phyloP scores from a whole-genome alignment of 2,797 vertebrate genomes.

The Saguinus oedipus region DNA sequence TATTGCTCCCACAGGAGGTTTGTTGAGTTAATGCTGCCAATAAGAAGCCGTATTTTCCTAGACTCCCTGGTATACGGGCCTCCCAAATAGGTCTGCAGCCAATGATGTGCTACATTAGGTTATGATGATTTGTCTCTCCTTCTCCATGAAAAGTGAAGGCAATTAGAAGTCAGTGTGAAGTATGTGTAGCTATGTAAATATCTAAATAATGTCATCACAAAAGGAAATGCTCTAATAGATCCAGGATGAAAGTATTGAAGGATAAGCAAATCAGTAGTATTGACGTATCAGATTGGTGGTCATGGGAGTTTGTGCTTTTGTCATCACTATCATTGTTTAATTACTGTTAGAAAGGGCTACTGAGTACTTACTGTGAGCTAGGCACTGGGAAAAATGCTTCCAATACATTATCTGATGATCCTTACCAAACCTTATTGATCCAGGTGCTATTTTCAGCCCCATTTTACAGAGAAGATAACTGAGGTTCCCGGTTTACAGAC shows the following conservation, averaged over 20 bases:
- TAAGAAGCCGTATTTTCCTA: slow-evolving; percentile 82
- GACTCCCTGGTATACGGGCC: slow-evolving; percentile 73
- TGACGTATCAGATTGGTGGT: background rate
- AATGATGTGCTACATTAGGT: slow-evolving; percentile 70
- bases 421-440: background rate
- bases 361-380: background rate
- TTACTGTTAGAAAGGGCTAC: background rate
- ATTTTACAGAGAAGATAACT: slow-evolving; percentile 3
- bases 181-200: background rate
- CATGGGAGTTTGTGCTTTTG: background rate
- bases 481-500: background rate
- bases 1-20: slow-evolving; percentile 83
- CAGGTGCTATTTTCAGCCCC: background rate
- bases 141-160: slow-evolving; percentile 50
- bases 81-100: slow-evolving; percentile 77
- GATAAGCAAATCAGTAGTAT: background rate
- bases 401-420: background rate
- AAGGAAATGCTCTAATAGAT: background rate
- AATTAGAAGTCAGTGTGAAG: slow-evolving; percentile 75
- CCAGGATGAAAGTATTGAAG: background rate
- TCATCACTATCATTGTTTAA: background rate
- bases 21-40: slow-evolving; percentile 82
- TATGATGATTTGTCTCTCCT: slow-evolving; percentile 72
- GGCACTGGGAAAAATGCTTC: background rate
- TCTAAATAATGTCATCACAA: background rate